Conservation (phyloP, 2,797 vertebrate genomes). For the Smutsia temminckii region DNA sequence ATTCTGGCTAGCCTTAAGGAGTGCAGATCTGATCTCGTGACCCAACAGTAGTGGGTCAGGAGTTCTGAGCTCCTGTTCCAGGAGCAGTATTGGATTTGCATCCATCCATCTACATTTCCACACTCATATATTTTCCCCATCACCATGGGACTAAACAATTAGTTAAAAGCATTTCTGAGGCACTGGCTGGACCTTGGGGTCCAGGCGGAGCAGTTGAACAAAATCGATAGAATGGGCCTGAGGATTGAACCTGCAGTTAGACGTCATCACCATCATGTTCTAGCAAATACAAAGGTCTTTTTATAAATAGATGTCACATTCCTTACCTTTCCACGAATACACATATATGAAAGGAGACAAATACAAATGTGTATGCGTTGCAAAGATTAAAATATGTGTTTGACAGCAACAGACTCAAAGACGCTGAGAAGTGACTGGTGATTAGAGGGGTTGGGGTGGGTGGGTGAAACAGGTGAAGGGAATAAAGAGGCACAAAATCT, state of each 20-base stretch:
- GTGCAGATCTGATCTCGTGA: neutral
- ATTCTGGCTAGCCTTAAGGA: neutral
- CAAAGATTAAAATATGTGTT: neutral
- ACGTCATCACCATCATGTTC: neutral
- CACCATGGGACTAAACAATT: neutral
- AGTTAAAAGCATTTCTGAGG: neutral
- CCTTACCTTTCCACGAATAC: neutral
- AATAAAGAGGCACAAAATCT: no score
- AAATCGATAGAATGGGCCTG: neutral
- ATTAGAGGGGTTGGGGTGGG: no score
- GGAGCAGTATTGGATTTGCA: neutral
- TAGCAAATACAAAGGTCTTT: neutral
- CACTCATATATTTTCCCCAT: neutral
- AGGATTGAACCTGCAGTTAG: neutral
- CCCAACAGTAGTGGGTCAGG: neutral
- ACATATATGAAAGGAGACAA: neutral
- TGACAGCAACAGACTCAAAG: no score
- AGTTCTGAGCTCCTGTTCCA: neutral
- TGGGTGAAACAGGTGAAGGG: no score
- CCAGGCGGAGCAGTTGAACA: neutral
- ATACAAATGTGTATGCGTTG: neutral
- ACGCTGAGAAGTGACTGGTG: no score
- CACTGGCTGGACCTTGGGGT: neutral
- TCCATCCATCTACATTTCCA: neutral
- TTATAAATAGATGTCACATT: neutral